These are phyloP conservation scores for Falco cherrug DNA, from an alignment of 2,797 vertebrate genomes.

Conservation along the genomic window DNA sequence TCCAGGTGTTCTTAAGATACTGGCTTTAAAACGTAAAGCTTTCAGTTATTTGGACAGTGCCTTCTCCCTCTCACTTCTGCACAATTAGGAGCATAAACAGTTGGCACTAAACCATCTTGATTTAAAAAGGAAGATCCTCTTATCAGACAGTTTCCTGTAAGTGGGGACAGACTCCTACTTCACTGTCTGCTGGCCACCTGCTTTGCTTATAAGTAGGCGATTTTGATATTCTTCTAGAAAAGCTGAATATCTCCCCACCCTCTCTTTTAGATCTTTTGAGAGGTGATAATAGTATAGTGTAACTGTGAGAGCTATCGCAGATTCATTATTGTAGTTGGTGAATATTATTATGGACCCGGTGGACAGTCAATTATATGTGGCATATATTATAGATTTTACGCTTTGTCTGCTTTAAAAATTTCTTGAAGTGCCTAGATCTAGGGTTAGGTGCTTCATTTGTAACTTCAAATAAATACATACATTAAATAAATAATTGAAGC, in stretches of 20 bases:
- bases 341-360: background rate
- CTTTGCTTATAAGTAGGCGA: background rate
- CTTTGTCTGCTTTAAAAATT: constrained; percentile 11
- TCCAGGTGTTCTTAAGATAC: background rate
- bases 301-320: background rate
- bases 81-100: background rate
- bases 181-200: background rate
- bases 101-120: background rate
- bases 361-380: background rate
- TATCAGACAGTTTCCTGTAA: background rate
- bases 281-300: background rate
- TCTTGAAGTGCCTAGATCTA: background rate
- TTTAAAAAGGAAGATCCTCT: background rate
- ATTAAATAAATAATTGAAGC: constrained; percentile 24
- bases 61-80: background rate
- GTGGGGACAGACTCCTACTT: background rate
- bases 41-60: background rate
- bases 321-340: background rate
- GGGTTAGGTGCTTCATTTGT: background rate
- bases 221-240: background rate
- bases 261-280: background rate
- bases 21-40: background rate
- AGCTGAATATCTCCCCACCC: background rate
- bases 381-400: background rate
- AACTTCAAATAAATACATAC: constrained; percentile 21